These are phyloP conservation scores for Pungitius pungitius DNA, from an alignment of 2,113 vertebrate species.

Conservation along the genomic window DNA sequence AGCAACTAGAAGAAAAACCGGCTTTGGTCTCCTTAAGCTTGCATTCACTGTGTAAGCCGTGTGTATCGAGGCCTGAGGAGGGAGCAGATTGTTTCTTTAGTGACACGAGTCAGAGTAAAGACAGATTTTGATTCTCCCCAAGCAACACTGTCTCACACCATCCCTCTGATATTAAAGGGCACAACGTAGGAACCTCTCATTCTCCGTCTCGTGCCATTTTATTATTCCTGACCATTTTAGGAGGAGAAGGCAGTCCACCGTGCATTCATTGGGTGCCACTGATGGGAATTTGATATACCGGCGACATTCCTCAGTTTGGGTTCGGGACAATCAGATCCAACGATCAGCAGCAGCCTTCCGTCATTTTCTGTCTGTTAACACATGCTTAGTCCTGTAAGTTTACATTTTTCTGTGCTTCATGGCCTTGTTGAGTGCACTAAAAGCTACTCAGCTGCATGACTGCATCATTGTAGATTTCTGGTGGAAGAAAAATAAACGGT, in stretches of 20 bases:
- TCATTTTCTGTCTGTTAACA: slow-evolving; percentile 18
- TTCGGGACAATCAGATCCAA: slow-evolving; percentile 42
- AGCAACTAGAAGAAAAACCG: slow-evolving; percentile 16
- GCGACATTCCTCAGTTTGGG: slow-evolving; percentile 15
- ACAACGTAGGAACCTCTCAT: slow-evolving; percentile 50
- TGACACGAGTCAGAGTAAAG: too few relatives aligned
- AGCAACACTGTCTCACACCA: slow-evolving; percentile 13
- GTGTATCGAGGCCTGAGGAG: slow-evolving; percentile 14
- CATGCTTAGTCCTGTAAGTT: not conserved
- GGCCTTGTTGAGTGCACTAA: slow-evolving; percentile 2
- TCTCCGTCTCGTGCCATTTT: slow-evolving; percentile 70
- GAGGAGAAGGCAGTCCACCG: slow-evolving; percentile 61
- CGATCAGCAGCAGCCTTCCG: slow-evolving; percentile 40
- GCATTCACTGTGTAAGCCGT: slow-evolving; percentile 12
- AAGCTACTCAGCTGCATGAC: slow-evolving; percentile 7
- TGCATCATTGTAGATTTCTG: not conserved
- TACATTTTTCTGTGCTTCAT: not conserved
- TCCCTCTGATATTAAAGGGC: slow-evolving; percentile 32
- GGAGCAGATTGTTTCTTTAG: slow-evolving; percentile 23
- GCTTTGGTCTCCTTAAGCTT: slow-evolving; percentile 33
- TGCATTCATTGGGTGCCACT: slow-evolving; percentile 51
- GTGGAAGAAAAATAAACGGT: slow-evolving; percentile 25
- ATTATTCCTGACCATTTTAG: slow-evolving; percentile 47
- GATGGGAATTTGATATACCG: slow-evolving; percentile 17
- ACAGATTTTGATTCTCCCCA: slow-evolving; percentile 31